phyloP scores from a whole-genome alignment of 2,113 vertebrate species.

The Tragelaphus strepsiceros region DNA sequence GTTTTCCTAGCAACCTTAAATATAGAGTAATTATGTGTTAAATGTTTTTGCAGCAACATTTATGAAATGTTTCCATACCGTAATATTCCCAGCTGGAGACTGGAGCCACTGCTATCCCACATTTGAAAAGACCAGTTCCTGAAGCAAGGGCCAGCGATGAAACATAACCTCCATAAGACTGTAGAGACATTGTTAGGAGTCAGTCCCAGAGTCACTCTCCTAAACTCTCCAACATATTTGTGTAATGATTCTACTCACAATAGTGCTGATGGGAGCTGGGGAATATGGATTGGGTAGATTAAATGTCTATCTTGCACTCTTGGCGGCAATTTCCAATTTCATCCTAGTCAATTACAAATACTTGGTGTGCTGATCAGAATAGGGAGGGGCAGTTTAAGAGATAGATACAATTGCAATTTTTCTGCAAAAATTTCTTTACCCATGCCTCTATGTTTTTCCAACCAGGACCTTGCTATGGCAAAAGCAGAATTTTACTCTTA shows the following conservation, averaged over 20 bases:
- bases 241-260: neutral
- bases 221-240: neutral
- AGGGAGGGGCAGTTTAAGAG: neutral
- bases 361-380: neutral
- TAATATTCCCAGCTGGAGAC: conserved; percentile 99
- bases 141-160: conserved; percentile 93
- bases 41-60: conserved; percentile 70
- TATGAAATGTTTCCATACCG: conserved; percentile 84
- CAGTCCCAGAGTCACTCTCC: neutral
- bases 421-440: neutral
- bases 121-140: conserved; percentile 93
- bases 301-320: neutral
- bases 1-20: conserved; percentile 68
- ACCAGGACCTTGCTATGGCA: neutral
- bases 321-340: neutral
- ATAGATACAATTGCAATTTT: neutral
- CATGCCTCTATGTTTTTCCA: neutral
- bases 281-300: neutral
- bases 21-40: conserved; percentile 71
- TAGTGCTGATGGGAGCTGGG: neutral
- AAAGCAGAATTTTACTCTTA: conserved; percentile 10
- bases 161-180: conserved; percentile 98
- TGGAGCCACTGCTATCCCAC: conserved; percentile 96
- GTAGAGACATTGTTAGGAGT: conserved; percentile 70
- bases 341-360: neutral